Base-by-base conservation (phyloP, 2,113 vertebrate species). In the Lates calcarifer region DNA sequence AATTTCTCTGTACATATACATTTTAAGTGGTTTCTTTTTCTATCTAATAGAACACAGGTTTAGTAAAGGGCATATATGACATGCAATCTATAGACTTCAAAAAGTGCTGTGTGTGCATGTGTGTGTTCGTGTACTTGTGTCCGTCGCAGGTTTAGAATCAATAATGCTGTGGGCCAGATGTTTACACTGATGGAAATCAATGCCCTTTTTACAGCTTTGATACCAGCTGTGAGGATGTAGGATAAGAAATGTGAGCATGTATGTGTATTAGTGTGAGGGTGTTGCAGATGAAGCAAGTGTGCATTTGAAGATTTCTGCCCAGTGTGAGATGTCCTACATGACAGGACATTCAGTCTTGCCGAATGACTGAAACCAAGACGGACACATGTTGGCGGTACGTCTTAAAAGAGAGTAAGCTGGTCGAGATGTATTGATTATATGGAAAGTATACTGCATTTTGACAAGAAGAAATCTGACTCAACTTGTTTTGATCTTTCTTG, bases 101-200 rank as follows among this genome's bases (percentile, higher is more conserved):
- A 57, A 85, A 86, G 49, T 47, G 60, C 82, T 72, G 71, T 20
- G 65, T 53, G 63, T 64, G 82, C 66, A 80, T 67, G 57, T 74
- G 63, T 69, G 51, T 33, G 41, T 57, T 45, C 17, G 63, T 64
- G 64, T 49, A 51, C 39, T 47, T 58, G 17, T 26, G 55, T 67
- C 74, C 71, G 68, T 72, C 41, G 3, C 29, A 31, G 39, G 22
- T 26, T 79, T 60, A 51, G 62, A 87, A 92, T 94, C 92, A 77
- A 91, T 93, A 90, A 61, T 7, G 65, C 73, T 81, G 77, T 82
- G 74, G 76, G 87, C 77, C 88, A 84, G 81, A 86, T 88, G 82
- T 92, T 86, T 74, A 81, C 55, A 29, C 69, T 81, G 79, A 84
- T 81, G 35, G 87, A 92, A 91, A 90, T 93, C 91, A 85, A 93